These are phyloP conservation scores for Anguilla obscura DNA, from an alignment of 2,797 vertebrate genomes.

Conservation along the genomic window DNA sequence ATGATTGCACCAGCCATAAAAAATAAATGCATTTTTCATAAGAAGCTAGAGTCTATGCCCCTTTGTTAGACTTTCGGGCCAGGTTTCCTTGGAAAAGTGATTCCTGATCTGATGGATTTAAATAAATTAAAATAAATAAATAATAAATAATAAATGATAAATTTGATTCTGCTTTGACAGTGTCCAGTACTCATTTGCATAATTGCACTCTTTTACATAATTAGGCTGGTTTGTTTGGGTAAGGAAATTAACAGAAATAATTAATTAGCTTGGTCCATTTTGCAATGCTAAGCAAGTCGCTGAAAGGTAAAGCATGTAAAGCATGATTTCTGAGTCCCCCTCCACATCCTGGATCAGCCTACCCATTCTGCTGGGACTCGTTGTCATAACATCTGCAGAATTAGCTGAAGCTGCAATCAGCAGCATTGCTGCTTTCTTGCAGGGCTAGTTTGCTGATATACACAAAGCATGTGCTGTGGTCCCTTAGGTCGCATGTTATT, in stretches of 20 bases:
- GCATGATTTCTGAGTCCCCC: slow-evolving; percentile 11
- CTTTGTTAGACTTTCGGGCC: neutral
- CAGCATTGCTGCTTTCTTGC: neutral
- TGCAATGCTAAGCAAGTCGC: slow-evolving; percentile 27
- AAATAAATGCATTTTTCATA: neutral
- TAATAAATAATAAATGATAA: neutral
- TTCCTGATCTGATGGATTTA: neutral
- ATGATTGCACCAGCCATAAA: neutral
- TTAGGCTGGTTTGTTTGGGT: slow-evolving; percentile 1
- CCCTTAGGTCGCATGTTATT: neutral
- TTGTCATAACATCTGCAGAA: slow-evolving; percentile 19
- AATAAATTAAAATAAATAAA: neutral
- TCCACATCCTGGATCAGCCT: neutral
- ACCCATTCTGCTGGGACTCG: neutral
- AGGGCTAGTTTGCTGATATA: slow-evolving; percentile 21
- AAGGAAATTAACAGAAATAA: slow-evolving; percentile 24
- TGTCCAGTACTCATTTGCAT: neutral
- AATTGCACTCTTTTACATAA: slow-evolving; percentile 14
- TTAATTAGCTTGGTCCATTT: slow-evolving; percentile 22
- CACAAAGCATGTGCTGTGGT: slow-evolving; percentile 1
- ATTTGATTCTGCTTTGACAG: neutral
- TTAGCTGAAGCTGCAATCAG: slow-evolving; percentile 24
- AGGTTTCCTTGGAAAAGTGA: neutral
- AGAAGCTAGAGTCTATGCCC: neutral
- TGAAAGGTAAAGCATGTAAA: slow-evolving; percentile 16